phyloP scores from a whole-genome alignment of 2,888 invertebrate species.

The Patella pellucida region DNA sequence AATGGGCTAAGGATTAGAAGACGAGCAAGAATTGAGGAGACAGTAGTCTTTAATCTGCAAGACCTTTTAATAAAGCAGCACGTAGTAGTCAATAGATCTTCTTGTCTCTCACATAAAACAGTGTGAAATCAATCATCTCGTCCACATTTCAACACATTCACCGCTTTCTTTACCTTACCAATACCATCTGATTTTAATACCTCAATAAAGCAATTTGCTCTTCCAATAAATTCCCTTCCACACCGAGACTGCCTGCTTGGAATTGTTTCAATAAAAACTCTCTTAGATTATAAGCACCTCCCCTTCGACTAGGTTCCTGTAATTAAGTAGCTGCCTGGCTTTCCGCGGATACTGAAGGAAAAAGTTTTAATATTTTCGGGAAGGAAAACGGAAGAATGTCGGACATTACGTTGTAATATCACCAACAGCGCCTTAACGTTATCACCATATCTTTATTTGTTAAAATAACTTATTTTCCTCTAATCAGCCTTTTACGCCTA shows the following conservation, averaged over 20 bases:
- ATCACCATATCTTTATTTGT: conserved; percentile 48
- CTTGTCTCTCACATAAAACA: too few relatives aligned
- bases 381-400: conserved; percentile 42
- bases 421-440: conserved; percentile 29
- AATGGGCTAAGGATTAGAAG: too few relatives aligned
- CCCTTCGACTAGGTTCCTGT: not conserved
- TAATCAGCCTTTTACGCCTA: conserved; percentile 42
- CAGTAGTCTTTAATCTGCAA: too few relatives aligned
- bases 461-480: conserved; percentile 50
- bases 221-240: not conserved
- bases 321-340: not conserved
- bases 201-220: not conserved
- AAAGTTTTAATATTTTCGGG: conserved; percentile 37
- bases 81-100: too few relatives aligned
- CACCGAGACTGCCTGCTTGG: too few relatives aligned
- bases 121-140: too few relatives aligned
- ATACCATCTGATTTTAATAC: too few relatives aligned
- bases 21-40: too few relatives aligned
- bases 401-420: conserved; percentile 35
- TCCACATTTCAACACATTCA: too few relatives aligned
- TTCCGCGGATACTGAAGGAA: not conserved
- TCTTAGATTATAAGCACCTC: conserved; percentile 3
- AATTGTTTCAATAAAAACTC: not conserved
- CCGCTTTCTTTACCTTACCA: too few relatives aligned
- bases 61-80: too few relatives aligned